A percentile compares a stretch with the other conserved stretches of the same genome.
Conservation (phyloP, 2,113 vertebrate genomes). For the Tringa solitaria region DNA sequence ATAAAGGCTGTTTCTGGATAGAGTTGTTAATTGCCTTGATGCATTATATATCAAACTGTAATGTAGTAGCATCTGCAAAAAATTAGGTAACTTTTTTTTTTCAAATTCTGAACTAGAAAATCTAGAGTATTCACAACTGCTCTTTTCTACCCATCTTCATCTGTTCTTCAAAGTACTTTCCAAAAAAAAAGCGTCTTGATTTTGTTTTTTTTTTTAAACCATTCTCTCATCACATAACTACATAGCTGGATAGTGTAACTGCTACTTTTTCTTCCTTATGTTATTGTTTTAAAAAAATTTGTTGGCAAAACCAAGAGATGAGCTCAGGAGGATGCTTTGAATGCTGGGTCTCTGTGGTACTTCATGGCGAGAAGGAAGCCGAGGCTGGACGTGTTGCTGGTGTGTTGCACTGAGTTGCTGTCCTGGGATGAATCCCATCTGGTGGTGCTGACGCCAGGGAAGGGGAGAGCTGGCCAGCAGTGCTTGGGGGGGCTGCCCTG, state of each 20-base stretch:
- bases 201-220: background rate
- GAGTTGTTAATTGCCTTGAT: background rate
- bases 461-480: background rate
- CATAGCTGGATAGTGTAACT: background rate
- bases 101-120: background rate
- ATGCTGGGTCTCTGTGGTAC: accelerated
- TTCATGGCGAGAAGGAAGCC: accelerated
- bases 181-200: background rate
- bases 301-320: background rate
- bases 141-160: background rate
- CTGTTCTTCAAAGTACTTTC: background rate
- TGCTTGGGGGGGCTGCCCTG: background rate
- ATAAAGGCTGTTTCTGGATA: background rate
- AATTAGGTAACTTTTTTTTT: background rate
- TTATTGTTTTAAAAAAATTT: background rate
- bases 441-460: too few relatives aligned
- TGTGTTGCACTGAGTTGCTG: background rate
- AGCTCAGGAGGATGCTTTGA: background rate
- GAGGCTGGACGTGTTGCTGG: accelerated
- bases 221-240: background rate
- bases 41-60: accelerated
- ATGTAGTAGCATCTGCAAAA: background rate
- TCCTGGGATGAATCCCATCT: accelerated
- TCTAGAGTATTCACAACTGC: background rate
- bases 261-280: background rate